These are phyloP conservation scores for Magallana ariakensis DNA, from an alignment of 1,140 invertebrate species.

Conservation along the genomic window DNA sequence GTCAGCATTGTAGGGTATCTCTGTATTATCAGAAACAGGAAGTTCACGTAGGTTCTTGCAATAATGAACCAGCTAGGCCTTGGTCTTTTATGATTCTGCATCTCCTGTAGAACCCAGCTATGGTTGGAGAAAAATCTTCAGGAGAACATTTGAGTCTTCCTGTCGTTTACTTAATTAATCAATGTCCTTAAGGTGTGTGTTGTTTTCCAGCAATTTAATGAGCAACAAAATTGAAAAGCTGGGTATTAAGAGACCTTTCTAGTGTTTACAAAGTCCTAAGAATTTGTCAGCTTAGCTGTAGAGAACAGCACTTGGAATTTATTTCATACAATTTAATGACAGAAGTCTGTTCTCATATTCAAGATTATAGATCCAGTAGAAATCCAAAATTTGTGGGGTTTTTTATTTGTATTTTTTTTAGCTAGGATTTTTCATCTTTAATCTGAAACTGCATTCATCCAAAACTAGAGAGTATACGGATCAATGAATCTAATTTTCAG, in stretches of 20 bases:
- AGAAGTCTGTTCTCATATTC: too few species aligned
- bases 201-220: not conserved
- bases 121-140: not conserved
- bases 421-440: too few species aligned
- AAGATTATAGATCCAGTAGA: too few species aligned
- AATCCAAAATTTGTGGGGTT: too few species aligned
- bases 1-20: not conserved
- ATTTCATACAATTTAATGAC: too few species aligned
- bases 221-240: not conserved
- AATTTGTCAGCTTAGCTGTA: not conserved
- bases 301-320: not conserved
- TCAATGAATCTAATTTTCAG: too few species aligned
- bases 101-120: not conserved
- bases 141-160: not conserved
- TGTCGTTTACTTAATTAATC: not conserved
- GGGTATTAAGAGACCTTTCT: not conserved
- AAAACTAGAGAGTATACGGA: too few species aligned
- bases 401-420: too few species aligned
- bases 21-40: not conserved
- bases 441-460: too few species aligned
- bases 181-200: not conserved
- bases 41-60: not conserved
- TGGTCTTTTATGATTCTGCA: not conserved
- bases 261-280: slow-evolving; percentile 9
- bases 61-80: not conserved